These are phyloP conservation scores for Drosophila varians DNA, from an alignment of 1,140 invertebrate genomes.

Conservation along the genomic window DNA sequence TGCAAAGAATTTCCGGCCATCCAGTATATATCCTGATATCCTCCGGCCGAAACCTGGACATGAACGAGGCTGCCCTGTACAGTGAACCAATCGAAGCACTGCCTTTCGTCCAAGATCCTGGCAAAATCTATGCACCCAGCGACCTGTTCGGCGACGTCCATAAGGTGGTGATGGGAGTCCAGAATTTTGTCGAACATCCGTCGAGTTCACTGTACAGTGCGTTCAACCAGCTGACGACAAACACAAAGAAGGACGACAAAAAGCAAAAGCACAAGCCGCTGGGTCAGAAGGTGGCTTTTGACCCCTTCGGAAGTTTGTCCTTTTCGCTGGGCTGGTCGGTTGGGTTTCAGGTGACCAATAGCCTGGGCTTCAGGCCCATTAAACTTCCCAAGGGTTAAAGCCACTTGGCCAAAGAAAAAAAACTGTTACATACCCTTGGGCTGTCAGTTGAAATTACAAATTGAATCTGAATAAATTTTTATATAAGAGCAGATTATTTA, in stretches of 20 bases:
- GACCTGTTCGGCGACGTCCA: constrained; percentile 33
- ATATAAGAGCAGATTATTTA: constrained; percentile 39
- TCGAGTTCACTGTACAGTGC: constrained; percentile 17
- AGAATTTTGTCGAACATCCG: constrained; percentile 30
- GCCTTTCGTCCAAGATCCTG: constrained; percentile 7
- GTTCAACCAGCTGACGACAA: constrained; percentile 1
- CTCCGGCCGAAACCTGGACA: neutral
- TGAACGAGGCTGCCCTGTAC: neutral
- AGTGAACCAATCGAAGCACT: constrained; percentile 6
- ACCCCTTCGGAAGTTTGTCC: constrained; percentile 55
- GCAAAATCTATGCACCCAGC: neutral
- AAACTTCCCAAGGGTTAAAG: constrained; percentile 38
- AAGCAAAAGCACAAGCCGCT: constrained; percentile 31
- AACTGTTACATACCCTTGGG: constrained; percentile 31
- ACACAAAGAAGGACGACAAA: constrained; percentile 35
- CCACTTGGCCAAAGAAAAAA: neutral
- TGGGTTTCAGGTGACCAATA: constrained; percentile 53
- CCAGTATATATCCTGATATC: constrained; percentile 18
- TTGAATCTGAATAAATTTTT: constrained; percentile 12
- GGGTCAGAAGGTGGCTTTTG: constrained; percentile 29
- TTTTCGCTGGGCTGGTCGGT: constrained; percentile 49
- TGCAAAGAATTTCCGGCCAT: neutral
- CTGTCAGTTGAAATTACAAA: neutral
- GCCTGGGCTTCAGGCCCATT: constrained; percentile 3
- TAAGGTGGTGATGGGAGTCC: constrained; percentile 16